phyloP scores from a whole-genome alignment of 2,888 invertebrate species.

The Metacarcinus magister region DNA sequence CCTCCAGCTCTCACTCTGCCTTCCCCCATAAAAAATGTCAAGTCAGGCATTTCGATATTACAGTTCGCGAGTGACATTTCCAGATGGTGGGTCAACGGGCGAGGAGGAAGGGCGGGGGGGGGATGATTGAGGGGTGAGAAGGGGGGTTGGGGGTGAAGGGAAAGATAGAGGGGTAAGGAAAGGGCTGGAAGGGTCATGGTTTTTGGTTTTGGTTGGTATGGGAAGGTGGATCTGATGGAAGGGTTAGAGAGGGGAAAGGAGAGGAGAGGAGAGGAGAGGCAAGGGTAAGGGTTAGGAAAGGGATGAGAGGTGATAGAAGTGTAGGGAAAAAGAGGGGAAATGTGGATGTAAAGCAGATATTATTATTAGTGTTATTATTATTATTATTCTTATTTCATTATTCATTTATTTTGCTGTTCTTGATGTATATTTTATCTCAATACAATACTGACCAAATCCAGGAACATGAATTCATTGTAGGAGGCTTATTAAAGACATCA shows the following conservation, averaged over 20 bases:
- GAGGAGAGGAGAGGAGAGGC: background rate
- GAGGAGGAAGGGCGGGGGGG: background rate
- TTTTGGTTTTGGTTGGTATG: background rate
- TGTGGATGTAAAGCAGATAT: background rate
- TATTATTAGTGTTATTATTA: slow-evolving; percentile 42
- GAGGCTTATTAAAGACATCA: background rate
- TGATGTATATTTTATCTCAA: no score
- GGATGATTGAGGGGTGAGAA: no score
- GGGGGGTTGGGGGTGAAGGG: background rate
- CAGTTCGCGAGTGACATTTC: slow-evolving; percentile 14
- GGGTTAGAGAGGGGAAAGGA: background rate
- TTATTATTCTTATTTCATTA: background rate
- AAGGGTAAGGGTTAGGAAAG: background rate
- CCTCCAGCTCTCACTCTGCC: background rate
- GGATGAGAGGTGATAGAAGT: background rate
- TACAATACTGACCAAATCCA: no score
- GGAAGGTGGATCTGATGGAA: background rate
- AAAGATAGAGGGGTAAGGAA: background rate
- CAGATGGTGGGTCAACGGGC: background rate
- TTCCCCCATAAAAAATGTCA: background rate
- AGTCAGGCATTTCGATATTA: background rate
- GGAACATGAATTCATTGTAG: no score
- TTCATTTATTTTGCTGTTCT: no score
- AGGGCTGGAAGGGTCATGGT: background rate
- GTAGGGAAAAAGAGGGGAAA: background rate